These are phyloP conservation scores for Guaruba guarouba DNA, from an alignment of 2,113 vertebrate genomes.

Conservation along the genomic window DNA sequence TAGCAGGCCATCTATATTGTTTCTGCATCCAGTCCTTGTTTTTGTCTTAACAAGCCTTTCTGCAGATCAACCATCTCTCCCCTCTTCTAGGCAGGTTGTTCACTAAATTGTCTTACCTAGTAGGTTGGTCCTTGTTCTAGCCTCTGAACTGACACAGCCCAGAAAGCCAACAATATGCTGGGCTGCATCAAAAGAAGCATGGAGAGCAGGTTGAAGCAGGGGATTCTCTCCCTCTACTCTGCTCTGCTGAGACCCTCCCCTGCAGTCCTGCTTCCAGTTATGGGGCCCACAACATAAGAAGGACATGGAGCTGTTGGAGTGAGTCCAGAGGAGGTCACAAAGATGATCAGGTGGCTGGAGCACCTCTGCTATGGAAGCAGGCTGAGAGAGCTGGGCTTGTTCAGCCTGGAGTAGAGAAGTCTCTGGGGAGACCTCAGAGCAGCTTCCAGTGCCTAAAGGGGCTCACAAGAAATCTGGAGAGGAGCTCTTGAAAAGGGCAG, in stretches of 20 bases:
- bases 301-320: neutral
- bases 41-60: neutral
- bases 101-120: neutral
- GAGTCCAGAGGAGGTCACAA: neutral
- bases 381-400: neutral
- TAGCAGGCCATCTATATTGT: neutral
- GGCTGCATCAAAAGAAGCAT: neutral
- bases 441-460: neutral
- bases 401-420: neutral
- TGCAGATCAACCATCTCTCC: neutral
- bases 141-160: neutral
- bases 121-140: neutral
- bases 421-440: neutral
- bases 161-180: neutral
- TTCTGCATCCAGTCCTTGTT: neutral
- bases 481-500: neutral
- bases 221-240: neutral
- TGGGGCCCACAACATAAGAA: neutral
- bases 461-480: neutral
- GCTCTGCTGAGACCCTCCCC: neutral
- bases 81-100: neutral
- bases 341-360: neutral
- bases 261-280: neutral
- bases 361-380: neutral
- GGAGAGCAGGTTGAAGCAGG: neutral